A percentile compares a stretch with the other conserved stretches of the same genome.
These are phyloP conservation scores for Lamellibrachia columna DNA, from an alignment of 2,888 invertebrate genomes.

Conservation along the genomic window DNA sequence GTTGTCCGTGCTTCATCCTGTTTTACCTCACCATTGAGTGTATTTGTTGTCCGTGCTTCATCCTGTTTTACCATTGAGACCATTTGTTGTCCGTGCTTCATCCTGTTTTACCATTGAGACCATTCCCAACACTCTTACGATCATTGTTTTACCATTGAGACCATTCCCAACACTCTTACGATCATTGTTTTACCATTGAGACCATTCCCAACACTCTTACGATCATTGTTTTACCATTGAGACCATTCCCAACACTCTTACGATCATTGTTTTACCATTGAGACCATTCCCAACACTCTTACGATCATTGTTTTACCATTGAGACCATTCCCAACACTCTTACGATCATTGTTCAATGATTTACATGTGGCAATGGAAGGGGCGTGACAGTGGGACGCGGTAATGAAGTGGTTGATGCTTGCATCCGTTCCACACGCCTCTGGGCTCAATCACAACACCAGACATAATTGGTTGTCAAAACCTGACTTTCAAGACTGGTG, in stretches of 20 bases:
- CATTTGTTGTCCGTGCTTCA: not conserved
- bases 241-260: not conserved
- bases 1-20: not conserved
- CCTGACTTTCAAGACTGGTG: not conserved
- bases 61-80: not conserved
- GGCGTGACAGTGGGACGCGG: not conserved
- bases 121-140: too few relatives aligned
- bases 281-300: too few relatives aligned
- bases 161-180: not conserved
- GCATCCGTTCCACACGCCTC: not conserved
- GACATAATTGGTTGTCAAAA: not conserved
- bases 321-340: too few relatives aligned
- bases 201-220: too few relatives aligned
- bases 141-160: not conserved
- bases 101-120: too few relatives aligned
- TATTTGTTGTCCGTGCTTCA: not conserved
- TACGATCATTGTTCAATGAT: not conserved
- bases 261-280: not conserved
- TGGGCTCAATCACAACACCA: not conserved
- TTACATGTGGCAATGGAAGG: not conserved
- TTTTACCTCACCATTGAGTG: not conserved
- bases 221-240: not conserved
- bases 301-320: too few relatives aligned
- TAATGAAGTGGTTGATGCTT: conserved; percentile 1
- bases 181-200: too few relatives aligned